Conservation (phyloP, 2,888 invertebrate species). For the Stenichneumon culpator region DNA sequence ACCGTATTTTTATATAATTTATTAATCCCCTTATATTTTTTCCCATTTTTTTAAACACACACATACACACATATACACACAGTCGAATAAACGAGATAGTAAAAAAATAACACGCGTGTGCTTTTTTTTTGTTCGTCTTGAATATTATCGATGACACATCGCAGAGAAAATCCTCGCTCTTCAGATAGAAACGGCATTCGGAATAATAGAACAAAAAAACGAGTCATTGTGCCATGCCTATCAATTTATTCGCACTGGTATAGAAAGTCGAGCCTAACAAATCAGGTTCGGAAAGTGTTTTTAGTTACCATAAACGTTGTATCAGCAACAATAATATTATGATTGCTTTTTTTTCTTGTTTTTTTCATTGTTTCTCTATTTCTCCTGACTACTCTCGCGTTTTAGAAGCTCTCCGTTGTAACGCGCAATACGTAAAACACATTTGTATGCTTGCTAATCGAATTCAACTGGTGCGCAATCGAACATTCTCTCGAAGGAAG, state of each 20-base stretch:
- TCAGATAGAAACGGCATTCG: conserved; percentile 3
- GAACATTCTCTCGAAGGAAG: conserved; percentile 47
- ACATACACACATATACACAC: no score
- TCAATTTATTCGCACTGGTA: conserved; percentile 39
- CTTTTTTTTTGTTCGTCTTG: conserved; percentile 26
- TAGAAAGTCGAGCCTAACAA: conserved; percentile 12
- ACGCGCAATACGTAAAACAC: conserved; percentile 48
- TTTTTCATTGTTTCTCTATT: conserved; percentile 7
- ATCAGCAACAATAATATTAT: conserved; percentile 32
- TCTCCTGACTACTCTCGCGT: conserved; percentile 34
- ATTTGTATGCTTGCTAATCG: conserved; percentile 53
- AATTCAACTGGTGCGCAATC: conserved; percentile 59
- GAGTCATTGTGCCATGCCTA: conserved; percentile 58
- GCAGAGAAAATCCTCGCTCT: conserved; percentile 16
- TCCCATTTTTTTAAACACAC: conserved; percentile 18
- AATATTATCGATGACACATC: neutral
- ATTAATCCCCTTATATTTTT: conserved; percentile 41
- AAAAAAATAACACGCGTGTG: conserved; percentile 23
- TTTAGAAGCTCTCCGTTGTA: conserved; percentile 24
- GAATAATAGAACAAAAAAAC: neutral
- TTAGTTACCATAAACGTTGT: conserved; percentile 55
- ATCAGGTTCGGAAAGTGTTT: conserved; percentile 44
- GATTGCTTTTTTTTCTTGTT: conserved; percentile 4
- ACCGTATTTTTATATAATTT: conserved; percentile 54
- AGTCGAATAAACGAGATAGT: conserved; percentile 37